phyloP scores from a whole-genome alignment of 2,113 vertebrate species.

The Donacobius atricapilla region DNA sequence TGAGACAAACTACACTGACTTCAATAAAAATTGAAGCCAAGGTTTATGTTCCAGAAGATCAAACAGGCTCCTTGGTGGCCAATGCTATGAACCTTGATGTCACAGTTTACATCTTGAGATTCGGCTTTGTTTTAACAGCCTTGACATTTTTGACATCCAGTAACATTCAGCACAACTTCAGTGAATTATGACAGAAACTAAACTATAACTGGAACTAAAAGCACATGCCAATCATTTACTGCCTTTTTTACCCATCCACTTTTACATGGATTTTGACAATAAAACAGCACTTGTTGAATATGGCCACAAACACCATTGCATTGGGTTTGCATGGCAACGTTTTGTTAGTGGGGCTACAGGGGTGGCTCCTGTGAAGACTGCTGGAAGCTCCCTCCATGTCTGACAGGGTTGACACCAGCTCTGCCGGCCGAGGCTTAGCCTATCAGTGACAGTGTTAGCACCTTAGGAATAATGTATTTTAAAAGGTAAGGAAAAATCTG shows the following conservation, averaged over 20 bases:
- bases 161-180: not conserved
- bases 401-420: not conserved
- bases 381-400: not conserved
- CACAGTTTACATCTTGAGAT: not conserved
- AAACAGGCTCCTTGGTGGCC: not conserved
- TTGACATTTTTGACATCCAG: not conserved
- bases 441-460: not conserved
- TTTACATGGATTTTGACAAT: not conserved
- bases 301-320: not conserved
- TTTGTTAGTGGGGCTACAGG: not conserved
- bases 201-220: not conserved
- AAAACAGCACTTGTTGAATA: not conserved
- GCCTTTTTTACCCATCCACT: not conserved
- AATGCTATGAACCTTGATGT: not conserved
- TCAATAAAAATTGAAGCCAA: not conserved
- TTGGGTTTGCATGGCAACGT: not conserved
- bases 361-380: not conserved
- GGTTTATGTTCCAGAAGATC: not conserved
- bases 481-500: not conserved
- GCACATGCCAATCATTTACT: not conserved
- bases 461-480: not conserved
- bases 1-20: not conserved
- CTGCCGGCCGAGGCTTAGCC: not conserved
- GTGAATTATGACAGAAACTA: not conserved
- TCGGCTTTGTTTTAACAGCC: not conserved